Conservation (phyloP, 2,113 vertebrate genomes). For the Myrmophylax atrothorax region DNA sequence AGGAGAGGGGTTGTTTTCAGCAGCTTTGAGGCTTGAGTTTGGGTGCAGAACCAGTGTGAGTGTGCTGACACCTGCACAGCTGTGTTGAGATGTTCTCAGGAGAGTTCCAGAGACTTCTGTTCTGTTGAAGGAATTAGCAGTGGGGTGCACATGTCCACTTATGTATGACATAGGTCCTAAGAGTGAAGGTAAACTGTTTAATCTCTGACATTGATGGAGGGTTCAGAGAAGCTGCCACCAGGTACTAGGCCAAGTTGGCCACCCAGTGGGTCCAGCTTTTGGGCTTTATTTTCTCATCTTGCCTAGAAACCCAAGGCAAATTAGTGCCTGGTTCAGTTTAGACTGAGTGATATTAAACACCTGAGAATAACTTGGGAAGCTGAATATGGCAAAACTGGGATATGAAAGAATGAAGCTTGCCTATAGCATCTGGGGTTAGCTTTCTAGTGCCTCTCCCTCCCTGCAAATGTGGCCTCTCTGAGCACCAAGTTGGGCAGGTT, state of each 20-base stretch:
- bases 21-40: background rate
- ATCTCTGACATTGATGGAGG: background rate
- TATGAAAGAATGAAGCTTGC: background rate
- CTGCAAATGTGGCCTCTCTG: background rate
- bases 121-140: background rate
- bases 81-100: background rate
- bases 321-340: background rate
- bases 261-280: background rate
- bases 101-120: background rate
- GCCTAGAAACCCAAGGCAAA: background rate
- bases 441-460: background rate
- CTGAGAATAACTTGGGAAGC: background rate
- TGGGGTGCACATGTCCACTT: background rate
- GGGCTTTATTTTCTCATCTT: background rate
- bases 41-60: background rate
- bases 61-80: background rate
- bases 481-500: background rate
- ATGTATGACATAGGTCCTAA: too few relatives aligned
- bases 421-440: background rate
- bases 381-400: background rate
- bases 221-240: background rate
- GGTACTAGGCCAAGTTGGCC: background rate
- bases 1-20: background rate
- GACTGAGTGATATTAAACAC: background rate
- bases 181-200: background rate